Conservation (phyloP, 1,140 invertebrate species). For the Halotydeus destructor region DNA sequence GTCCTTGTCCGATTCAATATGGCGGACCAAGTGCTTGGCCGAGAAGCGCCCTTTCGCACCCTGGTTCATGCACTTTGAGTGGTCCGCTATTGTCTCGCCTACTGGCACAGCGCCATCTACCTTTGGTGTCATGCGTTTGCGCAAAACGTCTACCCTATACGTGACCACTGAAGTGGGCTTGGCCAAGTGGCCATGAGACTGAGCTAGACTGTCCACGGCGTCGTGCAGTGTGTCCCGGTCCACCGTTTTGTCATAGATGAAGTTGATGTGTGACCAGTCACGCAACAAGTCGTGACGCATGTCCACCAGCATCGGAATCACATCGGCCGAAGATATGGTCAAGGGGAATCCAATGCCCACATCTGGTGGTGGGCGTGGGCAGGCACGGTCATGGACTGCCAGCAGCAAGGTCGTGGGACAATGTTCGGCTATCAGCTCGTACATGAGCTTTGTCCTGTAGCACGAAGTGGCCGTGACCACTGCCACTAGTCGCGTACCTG, state of each 20-base stretch:
- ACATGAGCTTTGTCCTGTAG: background rate
- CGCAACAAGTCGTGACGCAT: slow-evolving; percentile 11
- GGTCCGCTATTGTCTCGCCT: too few relatives aligned
- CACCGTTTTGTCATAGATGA: slow-evolving; percentile 14
- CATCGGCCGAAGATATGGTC: slow-evolving; percentile 2
- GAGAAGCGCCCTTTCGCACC: background rate
- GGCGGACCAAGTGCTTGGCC: background rate
- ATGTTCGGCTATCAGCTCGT: slow-evolving; percentile 1
- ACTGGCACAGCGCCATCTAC: too few relatives aligned
- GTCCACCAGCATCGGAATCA: slow-evolving; percentile 14
- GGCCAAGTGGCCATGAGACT: too few relatives aligned
- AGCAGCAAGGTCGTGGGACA: slow-evolving; percentile 8
- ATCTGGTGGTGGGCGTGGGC: slow-evolving; percentile 10
- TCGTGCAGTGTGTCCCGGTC: slow-evolving; percentile 5
- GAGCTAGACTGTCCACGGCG: too few relatives aligned
- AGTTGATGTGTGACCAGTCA: slow-evolving; percentile 15
- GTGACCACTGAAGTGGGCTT: too few relatives aligned
- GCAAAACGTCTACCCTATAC: too few relatives aligned
- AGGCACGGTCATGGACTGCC: slow-evolving; percentile 10
- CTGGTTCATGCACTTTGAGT: background rate
- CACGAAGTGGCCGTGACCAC: slow-evolving; percentile 1
- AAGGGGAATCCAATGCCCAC: slow-evolving; percentile 14
- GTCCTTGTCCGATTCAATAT: background rate
- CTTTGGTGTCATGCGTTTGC: too few relatives aligned
- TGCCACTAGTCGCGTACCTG: slow-evolving; percentile 4